Conservation (phyloP, 2,888 invertebrate genomes). For the Melieria omissa region DNA sequence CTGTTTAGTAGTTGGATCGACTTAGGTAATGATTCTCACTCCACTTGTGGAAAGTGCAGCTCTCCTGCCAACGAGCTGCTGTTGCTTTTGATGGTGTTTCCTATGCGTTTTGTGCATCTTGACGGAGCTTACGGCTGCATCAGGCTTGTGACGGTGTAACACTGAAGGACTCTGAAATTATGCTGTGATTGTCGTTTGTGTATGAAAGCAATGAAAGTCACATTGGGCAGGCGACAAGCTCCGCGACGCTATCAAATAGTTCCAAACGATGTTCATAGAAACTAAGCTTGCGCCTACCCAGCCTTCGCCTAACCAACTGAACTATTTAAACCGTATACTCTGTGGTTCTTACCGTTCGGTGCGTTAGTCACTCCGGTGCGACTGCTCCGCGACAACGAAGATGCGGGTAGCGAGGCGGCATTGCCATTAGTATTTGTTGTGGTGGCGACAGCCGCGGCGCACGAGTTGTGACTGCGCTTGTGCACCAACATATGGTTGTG, state of each 20-base stretch:
- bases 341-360: too few relatives aligned
- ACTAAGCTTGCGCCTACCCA: too few relatives aligned
- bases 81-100: slow-evolving; percentile 26
- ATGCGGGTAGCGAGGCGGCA: slow-evolving; percentile 12
- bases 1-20: slow-evolving; percentile 50
- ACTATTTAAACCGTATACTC: too few relatives aligned
- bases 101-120: slow-evolving; percentile 29
- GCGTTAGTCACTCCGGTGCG: too few relatives aligned
- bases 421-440: background rate
- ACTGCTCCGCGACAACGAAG: background rate
- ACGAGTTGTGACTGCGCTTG: slow-evolving; percentile 36
- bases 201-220: too few relatives aligned
- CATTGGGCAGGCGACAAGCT: too few relatives aligned
- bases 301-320: too few relatives aligned
- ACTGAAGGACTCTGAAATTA: slow-evolving; percentile 8
- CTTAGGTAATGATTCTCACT: slow-evolving; percentile 51
- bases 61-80: slow-evolving; percentile 16
- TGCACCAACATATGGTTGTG: slow-evolving; percentile 38
- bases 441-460: too few relatives aligned
- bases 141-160: slow-evolving; percentile 34
- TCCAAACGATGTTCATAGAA: too few relatives aligned
- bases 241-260: too few relatives aligned
- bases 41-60: slow-evolving; percentile 18
- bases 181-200: too few relatives aligned
- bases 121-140: slow-evolving; percentile 27